Percentiles rank a stretch among this genome's conserved stretches.
phyloP scores from a whole-genome alignment of 2,888 invertebrate genomes.

The Drosophila differens region DNA sequence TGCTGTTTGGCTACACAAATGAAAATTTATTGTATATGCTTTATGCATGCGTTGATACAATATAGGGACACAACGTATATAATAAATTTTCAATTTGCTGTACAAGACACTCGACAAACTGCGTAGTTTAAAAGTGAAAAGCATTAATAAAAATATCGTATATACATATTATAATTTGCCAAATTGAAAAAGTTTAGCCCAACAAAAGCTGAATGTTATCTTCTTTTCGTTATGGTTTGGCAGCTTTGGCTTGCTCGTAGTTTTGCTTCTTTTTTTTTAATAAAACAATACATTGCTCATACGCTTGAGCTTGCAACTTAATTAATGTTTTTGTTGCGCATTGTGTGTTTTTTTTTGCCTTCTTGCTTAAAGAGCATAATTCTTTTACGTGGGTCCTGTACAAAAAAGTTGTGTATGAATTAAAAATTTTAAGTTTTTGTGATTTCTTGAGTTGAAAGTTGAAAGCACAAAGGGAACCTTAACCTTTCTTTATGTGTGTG shows the following conservation, averaged over 20 bases:
- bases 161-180: constrained; percentile 30
- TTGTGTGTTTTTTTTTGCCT: constrained; percentile 13
- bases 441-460: constrained; percentile 32
- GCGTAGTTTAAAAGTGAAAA: constrained; percentile 50
- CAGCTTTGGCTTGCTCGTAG: background rate
- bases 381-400: background rate
- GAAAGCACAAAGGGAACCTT: constrained; percentile 35
- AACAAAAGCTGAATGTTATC: constrained; percentile 8
- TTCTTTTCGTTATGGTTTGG: background rate
- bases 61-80: constrained; percentile 32
- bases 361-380: constrained; percentile 7
- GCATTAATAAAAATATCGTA: constrained; percentile 29
- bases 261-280: constrained; percentile 5
- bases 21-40: constrained; percentile 77
- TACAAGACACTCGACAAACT: constrained; percentile 60
- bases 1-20: constrained; percentile 73
- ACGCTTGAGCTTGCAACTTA: constrained; percentile 34
- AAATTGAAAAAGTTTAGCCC: constrained; percentile 52
- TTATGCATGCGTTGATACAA: constrained; percentile 71
- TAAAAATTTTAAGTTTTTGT: constrained; percentile 29
- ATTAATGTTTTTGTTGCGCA: constrained; percentile 33
- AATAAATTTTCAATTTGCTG: constrained; percentile 75
- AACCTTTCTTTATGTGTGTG: constrained; percentile 37
- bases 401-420: constrained; percentile 14
- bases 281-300: constrained; percentile 20